Base-by-base conservation (phyloP, 2,888 invertebrate species). In the Nasonia oneida region DNA sequence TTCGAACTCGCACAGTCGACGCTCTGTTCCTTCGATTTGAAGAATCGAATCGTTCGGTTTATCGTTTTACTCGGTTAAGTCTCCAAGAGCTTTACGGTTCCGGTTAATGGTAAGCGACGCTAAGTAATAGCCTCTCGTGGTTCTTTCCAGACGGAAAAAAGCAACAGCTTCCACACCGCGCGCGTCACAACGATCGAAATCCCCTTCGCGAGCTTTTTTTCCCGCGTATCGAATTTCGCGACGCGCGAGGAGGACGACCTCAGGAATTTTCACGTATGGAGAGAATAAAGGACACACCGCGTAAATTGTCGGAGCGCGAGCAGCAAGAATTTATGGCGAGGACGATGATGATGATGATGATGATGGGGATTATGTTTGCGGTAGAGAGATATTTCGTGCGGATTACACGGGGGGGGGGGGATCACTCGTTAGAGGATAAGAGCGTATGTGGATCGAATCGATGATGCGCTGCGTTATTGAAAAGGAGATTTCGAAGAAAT, bases 101-200 rank as follows among this genome's bases (percentile, higher is more conserved):
- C 23, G 29, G 73, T 74, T 83, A 83, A 83, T 83, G 78, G 83
- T 73, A 83, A 74, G 74, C 29, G 64, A 57, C 61, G 61, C 78
- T 79, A 84, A 84, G 83, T 79, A 79, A 84, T 61, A 64, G 42
- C 67, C 78, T 83, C 73, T 73, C 57, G 42, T 61, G 73, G 73
- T 61, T 57, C 70, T 70, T 23, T 50, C 37, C 1, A 50, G 42
- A 2, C n/a, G 81, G 1, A 29, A 61, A 47, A 0, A 33, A 70
- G 15, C 15, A 50, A 15, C 18, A 6, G 37, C 82, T 82, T 70
- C 76, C 33, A 76, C 10, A 23, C 23, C 70, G 15, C 42, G 18
- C 4, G 18, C 15, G 4, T 15, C 18, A 57, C n/a, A 15, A 29
- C 29, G 29, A n/a, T 57, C 18, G 15, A 57, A 53, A 5, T 53